These are phyloP conservation scores for Pseudochirops corinnae DNA, from an alignment of 2,797 vertebrate species.

Conservation along the genomic window DNA sequence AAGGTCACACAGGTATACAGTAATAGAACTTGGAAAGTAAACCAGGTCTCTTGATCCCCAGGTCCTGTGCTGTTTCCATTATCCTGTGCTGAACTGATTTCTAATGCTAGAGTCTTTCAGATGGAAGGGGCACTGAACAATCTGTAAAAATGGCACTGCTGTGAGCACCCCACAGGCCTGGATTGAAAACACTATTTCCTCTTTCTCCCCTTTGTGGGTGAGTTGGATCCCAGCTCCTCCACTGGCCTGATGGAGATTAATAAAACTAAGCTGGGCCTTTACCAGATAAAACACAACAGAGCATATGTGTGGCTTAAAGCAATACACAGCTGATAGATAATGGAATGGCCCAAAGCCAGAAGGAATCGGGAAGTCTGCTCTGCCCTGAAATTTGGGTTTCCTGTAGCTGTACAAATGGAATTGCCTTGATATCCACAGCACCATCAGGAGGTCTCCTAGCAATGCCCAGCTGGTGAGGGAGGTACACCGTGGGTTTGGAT, in stretches of 20 bases:
- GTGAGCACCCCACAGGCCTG: not conserved
- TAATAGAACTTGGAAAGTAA: not conserved
- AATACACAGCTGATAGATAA: constrained; percentile 72
- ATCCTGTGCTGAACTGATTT: not conserved
- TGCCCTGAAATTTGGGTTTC: constrained; percentile 68
- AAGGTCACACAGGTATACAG: not conserved
- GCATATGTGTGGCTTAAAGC: constrained; percentile 64
- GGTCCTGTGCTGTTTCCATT: not conserved
- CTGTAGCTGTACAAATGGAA: constrained; percentile 37
- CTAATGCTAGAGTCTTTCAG: not conserved
- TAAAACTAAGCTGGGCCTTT: constrained; percentile 44
- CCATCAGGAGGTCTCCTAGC: constrained; percentile 40
- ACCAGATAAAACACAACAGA: constrained; percentile 49
- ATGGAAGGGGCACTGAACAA: not conserved
- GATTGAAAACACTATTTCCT: not conserved
- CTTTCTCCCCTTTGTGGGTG: constrained; percentile 29
- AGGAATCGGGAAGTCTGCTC: constrained; percentile 61
- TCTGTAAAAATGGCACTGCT: not conserved
- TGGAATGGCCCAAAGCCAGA: constrained; percentile 76
- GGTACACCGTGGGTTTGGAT: not conserved
- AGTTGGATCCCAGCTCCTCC: constrained; percentile 54
- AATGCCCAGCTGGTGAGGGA: not conserved
- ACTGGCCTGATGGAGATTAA: constrained; percentile 63
- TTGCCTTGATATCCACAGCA: constrained; percentile 55
- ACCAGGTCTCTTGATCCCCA: not conserved